Conservation (phyloP, 1,140 invertebrate species). For the Zaprionus camerounensis region DNA sequence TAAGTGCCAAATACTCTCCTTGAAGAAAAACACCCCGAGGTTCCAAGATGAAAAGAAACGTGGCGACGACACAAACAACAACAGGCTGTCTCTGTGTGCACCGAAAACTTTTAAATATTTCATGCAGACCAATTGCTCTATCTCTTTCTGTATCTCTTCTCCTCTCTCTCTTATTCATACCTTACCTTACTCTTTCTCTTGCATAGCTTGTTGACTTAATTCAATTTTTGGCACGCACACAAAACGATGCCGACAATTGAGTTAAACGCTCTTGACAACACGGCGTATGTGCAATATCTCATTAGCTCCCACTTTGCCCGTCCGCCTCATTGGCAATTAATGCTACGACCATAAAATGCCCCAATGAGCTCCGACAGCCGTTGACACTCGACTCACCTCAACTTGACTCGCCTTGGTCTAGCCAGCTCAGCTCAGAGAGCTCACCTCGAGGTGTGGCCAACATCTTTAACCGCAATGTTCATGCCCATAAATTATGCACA, state of each 20-base stretch:
- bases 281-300: slow-evolving; percentile 49
- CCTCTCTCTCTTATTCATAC: background rate
- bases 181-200: background rate
- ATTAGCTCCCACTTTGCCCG: slow-evolving; percentile 45
- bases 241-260: slow-evolving; percentile 36
- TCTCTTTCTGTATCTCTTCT: background rate
- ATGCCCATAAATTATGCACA: slow-evolving; percentile 4
- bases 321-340: slow-evolving; percentile 50
- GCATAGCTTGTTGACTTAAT: slow-evolving; percentile 30
- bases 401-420: background rate
- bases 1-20: slow-evolving; percentile 31
- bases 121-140: slow-evolving; percentile 8
- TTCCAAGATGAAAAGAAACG: background rate
- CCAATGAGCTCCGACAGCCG: slow-evolving; percentile 18
- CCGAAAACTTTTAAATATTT: slow-evolving; percentile 43
- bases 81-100: slow-evolving; percentile 12
- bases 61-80: slow-evolving; percentile 8
- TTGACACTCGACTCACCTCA: slow-evolving; percentile 9
- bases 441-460: slow-evolving; percentile 1
- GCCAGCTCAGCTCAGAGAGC: background rate
- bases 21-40: slow-evolving; percentile 34
- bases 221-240: slow-evolving; percentile 38
- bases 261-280: slow-evolving; percentile 52
- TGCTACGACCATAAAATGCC: slow-evolving; percentile 39
- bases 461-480: slow-evolving; percentile 7